Percentiles rank a stretch among this genome's conserved stretches.
Evolutionary conservation across 2,888 invertebrate genomes (phyloP).

Genomic region (Clistopyga incitator): DNA sequence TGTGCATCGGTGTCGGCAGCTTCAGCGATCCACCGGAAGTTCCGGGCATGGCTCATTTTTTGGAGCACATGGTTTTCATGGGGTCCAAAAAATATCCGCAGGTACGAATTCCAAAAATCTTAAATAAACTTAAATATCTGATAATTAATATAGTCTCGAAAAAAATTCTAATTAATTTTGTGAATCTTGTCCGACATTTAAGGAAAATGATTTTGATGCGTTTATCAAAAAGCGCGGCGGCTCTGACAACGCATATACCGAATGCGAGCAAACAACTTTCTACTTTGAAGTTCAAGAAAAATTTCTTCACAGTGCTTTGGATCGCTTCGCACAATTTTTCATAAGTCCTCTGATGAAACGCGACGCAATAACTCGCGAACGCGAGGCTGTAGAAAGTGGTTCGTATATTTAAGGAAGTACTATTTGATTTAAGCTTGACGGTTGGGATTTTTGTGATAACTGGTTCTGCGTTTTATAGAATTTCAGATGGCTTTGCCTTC

Average conservation of each 20-base stretch:
- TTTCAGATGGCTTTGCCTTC: slow-evolving; percentile 92
- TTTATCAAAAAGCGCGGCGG: slow-evolving; percentile 91
- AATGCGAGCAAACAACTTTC: slow-evolving; percentile 94
- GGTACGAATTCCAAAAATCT: slow-evolving; percentile 86
- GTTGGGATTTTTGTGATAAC: neutral
- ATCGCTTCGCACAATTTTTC: slow-evolving; percentile 95
- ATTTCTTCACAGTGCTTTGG: slow-evolving; percentile 90
- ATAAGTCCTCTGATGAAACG: slow-evolving; percentile 93
- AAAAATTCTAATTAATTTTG: neutral
- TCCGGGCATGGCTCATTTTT: slow-evolving; percentile 93
- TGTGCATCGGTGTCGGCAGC: slow-evolving; percentile 91
- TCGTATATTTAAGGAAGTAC: neutral
- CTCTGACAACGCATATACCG: slow-evolving; percentile 94
- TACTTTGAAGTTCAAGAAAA: slow-evolving; percentile 95
- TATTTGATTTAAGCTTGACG: neutral
- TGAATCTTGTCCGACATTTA: neutral
- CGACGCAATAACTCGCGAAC: slow-evolving; percentile 93
- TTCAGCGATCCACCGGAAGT: slow-evolving; percentile 92
- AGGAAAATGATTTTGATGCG: slow-evolving; percentile 82
- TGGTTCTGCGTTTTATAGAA: slow-evolving; percentile 85
- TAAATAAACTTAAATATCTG: neutral
- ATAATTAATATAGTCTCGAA: slow-evolving; percentile 7
- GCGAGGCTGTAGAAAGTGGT: slow-evolving; percentile 95
- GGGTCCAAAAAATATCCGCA: slow-evolving; percentile 95
- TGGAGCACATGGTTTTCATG: slow-evolving; percentile 98